Evolutionary conservation across 2,888 invertebrate genomes (phyloP), one percentile per base, ranked within the genome.

Genomic region (Baccha elongata): DNA sequence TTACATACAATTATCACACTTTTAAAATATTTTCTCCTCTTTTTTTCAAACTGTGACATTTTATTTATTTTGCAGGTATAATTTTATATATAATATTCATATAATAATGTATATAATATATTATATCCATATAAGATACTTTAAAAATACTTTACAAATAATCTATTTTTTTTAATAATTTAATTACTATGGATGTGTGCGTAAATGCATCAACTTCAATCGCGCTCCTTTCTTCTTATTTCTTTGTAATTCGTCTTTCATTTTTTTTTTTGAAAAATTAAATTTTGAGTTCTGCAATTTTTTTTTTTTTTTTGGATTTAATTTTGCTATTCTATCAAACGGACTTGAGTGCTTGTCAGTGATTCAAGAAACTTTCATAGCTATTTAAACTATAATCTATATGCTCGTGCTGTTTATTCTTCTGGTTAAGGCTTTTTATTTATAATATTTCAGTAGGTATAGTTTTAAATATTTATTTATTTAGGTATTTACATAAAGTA

Each of bases 1-100:
- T 80, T 84, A 84, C 75, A 85, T 81, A 84, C 83, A 80, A 87
- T 88, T 88, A 88, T 88, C 88, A 88, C 88, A 88, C 88, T 88
- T 88, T 87, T 86, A 88, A 84, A 88, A 87, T 87, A 86, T 87
- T 86, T 86, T 64, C 85, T 69, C 76, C 29, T 52, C 17, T 60
- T 44, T 75, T 58, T 69, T 85, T 86, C 80, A 76, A 78, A 83
- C 64, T 72, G 83, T 85, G 78, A 85, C 73, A 71, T 80, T 83
- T 79, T 69, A 65, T 55, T 81, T 83, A 72, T 73, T 81, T 85
- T 62, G n/a, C n/a, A n/a, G n/a, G 85, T 87, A 85, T 86, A 85
- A 85, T 86, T 84, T n/a, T 85, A 65, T 84, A 69, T 79, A 84
- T 80, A 79, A 80, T 79, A 84, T 76, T 85, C 79, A 84, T 87